Evolutionary conservation across 1,140 invertebrate species (phyloP).

Genomic region (Luehdorfia chinensis): DNA sequence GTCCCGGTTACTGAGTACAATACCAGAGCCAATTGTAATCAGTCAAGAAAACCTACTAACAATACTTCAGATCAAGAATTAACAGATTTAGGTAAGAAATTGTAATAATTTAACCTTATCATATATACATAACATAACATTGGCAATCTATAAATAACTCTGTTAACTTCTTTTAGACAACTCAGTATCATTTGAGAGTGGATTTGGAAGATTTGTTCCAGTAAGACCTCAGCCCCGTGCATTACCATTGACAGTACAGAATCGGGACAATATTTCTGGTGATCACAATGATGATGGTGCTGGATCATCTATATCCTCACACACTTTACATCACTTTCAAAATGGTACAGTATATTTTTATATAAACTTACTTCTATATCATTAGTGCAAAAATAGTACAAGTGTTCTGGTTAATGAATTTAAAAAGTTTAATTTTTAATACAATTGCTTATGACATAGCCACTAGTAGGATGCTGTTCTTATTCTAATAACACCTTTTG

Average conservation of each 20-base stretch:
- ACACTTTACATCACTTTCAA: slow-evolving; percentile 64
- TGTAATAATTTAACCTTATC: neutral
- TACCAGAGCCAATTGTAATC: slow-evolving; percentile 63
- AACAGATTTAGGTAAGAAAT: slow-evolving; percentile 57
- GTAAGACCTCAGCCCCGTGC: slow-evolving; percentile 69
- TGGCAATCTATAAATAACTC: neutral
- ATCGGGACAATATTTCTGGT: slow-evolving; percentile 46
- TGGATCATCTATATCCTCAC: slow-evolving; percentile 44
- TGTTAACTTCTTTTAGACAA: slow-evolving; percentile 51
- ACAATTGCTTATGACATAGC: no score
- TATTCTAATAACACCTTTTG: no score
- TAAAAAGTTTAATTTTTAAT: no score
- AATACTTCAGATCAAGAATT: slow-evolving; percentile 69
- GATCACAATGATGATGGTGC: slow-evolving; percentile 57
- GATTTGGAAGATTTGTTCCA: slow-evolving; percentile 72
- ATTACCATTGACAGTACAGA: slow-evolving; percentile 58
- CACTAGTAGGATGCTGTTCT: no score
- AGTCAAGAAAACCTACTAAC: slow-evolving; percentile 70
- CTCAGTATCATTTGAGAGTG: slow-evolving; percentile 64
- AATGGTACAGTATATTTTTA: slow-evolving; percentile 45
- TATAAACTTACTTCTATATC: no score
- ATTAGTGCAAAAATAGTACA: no score
- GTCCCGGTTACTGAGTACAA: slow-evolving; percentile 75
- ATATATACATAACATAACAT: neutral
- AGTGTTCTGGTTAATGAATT: no score